Base-by-base conservation (phyloP, 2,113 vertebrate species). In the Garra rufa region DNA sequence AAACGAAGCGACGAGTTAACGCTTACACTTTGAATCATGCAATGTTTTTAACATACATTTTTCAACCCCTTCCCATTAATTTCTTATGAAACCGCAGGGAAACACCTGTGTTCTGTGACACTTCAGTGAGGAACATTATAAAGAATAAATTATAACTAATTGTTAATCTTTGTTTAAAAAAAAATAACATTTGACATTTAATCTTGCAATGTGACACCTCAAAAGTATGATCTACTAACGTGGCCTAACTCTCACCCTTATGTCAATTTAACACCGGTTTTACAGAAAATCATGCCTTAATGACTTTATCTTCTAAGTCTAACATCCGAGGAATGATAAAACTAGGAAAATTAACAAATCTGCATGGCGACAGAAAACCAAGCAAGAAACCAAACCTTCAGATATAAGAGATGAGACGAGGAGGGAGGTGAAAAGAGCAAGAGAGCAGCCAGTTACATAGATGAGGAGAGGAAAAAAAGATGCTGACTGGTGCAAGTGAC, bases 381-480 rank as follows among this genome's bases (percentile, higher is more conserved):
- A 48, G 19, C 7, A 26, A 24, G 57, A 75, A 67, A 80, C 67
- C 9, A 1, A 26, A 26, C 14, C 28, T 17, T 17, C 44, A 81
- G 48, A 11, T n/a, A 69, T 3, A 78, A 79, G 43, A 63, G 41
- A 21, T 19, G 24, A 70, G 76, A 75, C 13, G 63, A 13, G 19
- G 50, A 84, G 78, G 46, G 46, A 73, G 67, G 65, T 71, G 34
- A 85, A 48, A 67, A 79, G 79, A 79, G 85, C 69, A 14, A 81
- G 67, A 48, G 74, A 89, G 55, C 75, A 76, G 21, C 50, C 44
- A 78, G 24, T 81, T 44, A 73, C 65, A 50, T 9, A 71, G 63
- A 21, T 28, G 38, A 84, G 80, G 78, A 81, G 81, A 71, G 82
- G 71, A 55, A 65, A 52, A 69, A 83, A 67, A 76, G 57, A 82